Evolutionary conservation across 1,140 invertebrate species (phyloP).

Genomic region (Danaus melanippus): DNA sequence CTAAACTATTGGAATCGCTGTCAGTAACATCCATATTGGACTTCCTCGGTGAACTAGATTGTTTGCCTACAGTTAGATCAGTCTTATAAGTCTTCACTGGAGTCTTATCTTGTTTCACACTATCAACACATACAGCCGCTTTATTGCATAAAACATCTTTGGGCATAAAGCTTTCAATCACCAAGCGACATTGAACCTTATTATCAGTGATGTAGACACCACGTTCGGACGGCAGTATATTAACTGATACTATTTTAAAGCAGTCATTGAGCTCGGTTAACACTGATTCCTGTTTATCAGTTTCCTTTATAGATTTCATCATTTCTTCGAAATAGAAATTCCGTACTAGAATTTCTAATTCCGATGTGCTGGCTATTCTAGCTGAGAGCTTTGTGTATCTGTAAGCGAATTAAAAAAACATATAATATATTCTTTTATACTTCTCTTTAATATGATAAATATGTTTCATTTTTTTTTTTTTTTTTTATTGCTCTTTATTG

Average conservation of each 20-base stretch:
- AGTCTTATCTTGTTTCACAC: conserved; percentile 44
- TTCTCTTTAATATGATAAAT: conserved; percentile 1
- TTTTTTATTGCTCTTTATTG: no score
- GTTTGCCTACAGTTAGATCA: conserved; percentile 61
- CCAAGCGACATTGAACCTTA: conserved; percentile 73
- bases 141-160: conserved; percentile 71
- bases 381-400: conserved; percentile 83
- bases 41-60: conserved; percentile 48
- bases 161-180: conserved; percentile 73
- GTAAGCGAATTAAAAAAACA: conserved; percentile 22
- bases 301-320: conserved; percentile 75
- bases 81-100: conserved; percentile 67
- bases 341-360: conserved; percentile 81
- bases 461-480: neutral
- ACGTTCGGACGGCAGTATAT: conserved; percentile 61
- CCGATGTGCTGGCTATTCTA: conserved; percentile 81
- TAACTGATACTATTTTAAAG: conserved; percentile 59
- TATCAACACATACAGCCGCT: conserved; percentile 73
- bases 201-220: conserved; percentile 72
- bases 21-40: conserved; percentile 29
- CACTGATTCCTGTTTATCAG: conserved; percentile 61
- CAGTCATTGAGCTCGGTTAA: conserved; percentile 69
- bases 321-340: conserved; percentile 85
- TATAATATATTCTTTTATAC: neutral
- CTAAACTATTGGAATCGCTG: conserved; percentile 41